Percentiles rank a stretch among this genome's conserved stretches.
Evolutionary conservation across 1,140 invertebrate species (phyloP).

Genomic region (Leptinotarsa lineolata): DNA sequence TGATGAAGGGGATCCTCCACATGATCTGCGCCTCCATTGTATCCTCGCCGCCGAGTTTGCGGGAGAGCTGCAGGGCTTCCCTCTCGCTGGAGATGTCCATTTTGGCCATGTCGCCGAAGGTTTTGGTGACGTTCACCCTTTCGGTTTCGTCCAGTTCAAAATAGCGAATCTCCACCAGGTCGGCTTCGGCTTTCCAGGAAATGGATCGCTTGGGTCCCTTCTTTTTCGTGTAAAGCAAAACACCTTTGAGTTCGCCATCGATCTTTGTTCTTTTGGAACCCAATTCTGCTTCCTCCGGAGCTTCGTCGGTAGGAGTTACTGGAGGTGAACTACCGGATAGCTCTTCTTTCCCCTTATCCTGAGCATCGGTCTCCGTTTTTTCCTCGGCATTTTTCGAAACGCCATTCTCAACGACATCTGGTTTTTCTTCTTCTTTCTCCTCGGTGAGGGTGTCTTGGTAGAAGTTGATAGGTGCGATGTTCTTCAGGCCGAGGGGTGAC

Average conservation of each 20-base stretch:
- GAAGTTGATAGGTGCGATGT: conserved; percentile 73
- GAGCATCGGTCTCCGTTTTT: conserved; percentile 33
- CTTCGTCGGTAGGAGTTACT: conserved; percentile 36
- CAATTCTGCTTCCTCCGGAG: conserved; percentile 22
- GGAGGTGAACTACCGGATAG: conserved; percentile 11
- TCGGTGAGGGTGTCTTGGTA: conserved; percentile 85
- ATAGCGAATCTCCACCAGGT: conserved; percentile 80
- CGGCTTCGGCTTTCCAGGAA: conserved; percentile 78
- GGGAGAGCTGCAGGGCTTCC: conserved; percentile 71
- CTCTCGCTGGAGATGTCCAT: conserved; percentile 85
- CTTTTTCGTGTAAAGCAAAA: conserved; percentile 56
- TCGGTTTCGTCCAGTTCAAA: conserved; percentile 95
- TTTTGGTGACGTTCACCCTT: conserved; percentile 91
- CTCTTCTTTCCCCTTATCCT: conserved; percentile 32
- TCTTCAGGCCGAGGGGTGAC: conserved; percentile 57
- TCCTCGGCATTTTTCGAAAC: no score
- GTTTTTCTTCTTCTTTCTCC: conserved; percentile 62
- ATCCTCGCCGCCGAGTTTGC: conserved; percentile 77
- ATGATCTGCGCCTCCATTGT: conserved; percentile 77
- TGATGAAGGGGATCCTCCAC: conserved; percentile 71
- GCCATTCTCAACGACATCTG: no score
- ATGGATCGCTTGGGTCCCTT: conserved; percentile 81
- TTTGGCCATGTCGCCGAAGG: conserved; percentile 90
- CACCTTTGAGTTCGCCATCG: conserved; percentile 46
- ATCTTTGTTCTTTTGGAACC: conserved; percentile 16